Percentiles rank a stretch among this genome's conserved stretches.
These are phyloP conservation scores for Zoanthus solanderi DNA, from an alignment of 92 coral and sea anemone genomes.

Conservation along the genomic window DNA sequence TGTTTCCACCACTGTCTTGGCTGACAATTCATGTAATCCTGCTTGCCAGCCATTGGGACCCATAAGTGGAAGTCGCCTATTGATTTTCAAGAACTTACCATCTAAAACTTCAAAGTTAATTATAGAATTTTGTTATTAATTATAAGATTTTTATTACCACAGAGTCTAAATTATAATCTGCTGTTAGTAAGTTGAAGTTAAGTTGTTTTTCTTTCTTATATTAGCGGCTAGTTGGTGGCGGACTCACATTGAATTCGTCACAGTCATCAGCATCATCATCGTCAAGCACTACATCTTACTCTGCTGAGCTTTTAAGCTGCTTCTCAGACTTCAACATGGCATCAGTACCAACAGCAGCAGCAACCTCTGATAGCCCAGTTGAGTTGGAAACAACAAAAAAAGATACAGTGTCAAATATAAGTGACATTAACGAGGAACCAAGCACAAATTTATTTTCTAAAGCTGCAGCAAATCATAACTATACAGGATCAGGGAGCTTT, in stretches of 20 bases:
- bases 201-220: background rate
- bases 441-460: conserved; percentile 41
- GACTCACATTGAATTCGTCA: conserved; percentile 24
- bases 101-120: too few species aligned
- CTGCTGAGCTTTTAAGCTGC: conserved; percentile 85
- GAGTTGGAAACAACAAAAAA: conserved; percentile 44
- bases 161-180: too few species aligned
- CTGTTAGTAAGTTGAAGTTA: background rate
- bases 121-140: too few species aligned
- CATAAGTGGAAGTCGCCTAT: too few species aligned
- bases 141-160: too few species aligned
- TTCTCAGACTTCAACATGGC: conserved; percentile 70
- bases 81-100: too few species aligned
- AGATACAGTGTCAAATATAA: conserved; percentile 34
- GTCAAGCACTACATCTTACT: conserved; percentile 70
- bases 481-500: conserved; percentile 8
- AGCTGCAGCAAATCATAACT: conserved; percentile 50
- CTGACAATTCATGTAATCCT: too few species aligned
- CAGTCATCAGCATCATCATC: conserved; percentile 47
- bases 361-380: conserved; percentile 40
- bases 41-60: too few species aligned
- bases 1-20: too few species aligned
- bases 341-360: conserved; percentile 12
- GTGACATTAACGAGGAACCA: conserved; percentile 26
- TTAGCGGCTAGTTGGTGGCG: conserved; percentile 37